These are phyloP conservation scores for Nothocercus julius DNA, from an alignment of 2,113 vertebrate species.

Conservation along the genomic window DNA sequence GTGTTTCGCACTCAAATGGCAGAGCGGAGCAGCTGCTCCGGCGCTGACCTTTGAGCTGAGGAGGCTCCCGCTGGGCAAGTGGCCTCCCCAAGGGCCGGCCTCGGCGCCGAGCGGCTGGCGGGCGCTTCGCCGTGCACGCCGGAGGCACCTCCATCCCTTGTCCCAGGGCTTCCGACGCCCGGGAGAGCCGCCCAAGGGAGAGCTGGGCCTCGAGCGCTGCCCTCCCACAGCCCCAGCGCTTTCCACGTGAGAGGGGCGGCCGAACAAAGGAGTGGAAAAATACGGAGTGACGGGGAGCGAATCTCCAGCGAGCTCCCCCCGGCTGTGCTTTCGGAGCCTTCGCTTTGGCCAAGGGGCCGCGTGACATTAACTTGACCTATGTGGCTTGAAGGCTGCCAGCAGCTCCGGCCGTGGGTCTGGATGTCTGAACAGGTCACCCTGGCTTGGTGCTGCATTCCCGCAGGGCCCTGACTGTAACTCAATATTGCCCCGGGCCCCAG, in stretches of 20 bases:
- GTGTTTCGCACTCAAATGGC: neutral
- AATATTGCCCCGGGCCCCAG: neutral
- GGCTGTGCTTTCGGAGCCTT: neutral
- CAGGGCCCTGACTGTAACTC: constrained; percentile 22
- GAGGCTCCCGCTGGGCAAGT: neutral
- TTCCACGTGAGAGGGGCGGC: neutral
- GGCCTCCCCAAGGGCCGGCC: neutral
- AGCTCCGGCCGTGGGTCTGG: neutral
- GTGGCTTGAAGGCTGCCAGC: neutral
- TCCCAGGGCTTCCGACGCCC: neutral
- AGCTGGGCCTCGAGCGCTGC: neutral
- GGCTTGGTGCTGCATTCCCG: neutral
- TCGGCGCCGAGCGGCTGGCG: neutral
- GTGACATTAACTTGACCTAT: constrained; percentile 44
- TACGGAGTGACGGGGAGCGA: neutral
- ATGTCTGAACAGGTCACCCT: neutral
- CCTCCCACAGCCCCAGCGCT: neutral
- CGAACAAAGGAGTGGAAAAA: constrained; percentile 29
- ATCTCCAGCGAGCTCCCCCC: neutral
- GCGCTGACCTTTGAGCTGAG: neutral
- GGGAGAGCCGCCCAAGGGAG: neutral
- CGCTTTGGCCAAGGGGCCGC: neutral
- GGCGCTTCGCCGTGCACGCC: neutral
- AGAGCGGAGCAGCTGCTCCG: neutral
- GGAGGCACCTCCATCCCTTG: neutral